phyloP scores from a whole-genome alignment of 2,888 invertebrate species.

The Agonopterix alstromeriana region DNA sequence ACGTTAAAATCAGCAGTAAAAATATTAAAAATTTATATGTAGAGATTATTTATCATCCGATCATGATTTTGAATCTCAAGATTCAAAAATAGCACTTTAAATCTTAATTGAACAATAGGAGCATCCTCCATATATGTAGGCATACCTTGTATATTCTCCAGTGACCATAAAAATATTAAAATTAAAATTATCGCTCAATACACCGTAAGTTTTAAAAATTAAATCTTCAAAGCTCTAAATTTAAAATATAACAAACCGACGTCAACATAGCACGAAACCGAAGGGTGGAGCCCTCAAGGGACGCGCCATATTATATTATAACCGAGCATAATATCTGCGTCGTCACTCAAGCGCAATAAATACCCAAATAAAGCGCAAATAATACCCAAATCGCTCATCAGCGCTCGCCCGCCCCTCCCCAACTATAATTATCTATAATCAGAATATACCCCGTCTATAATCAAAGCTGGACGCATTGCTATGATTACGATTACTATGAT shows the following conservation, averaged over 20 bases:
- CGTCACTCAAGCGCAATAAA: conserved; percentile 78
- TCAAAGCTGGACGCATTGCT: conserved; percentile 5
- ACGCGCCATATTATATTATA: conserved; percentile 40
- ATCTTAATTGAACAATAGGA: too few relatives aligned
- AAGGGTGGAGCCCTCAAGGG: conserved; percentile 55
- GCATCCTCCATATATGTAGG: too few relatives aligned
- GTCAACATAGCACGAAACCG: conserved; percentile 36
- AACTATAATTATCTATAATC: conserved; percentile 69
- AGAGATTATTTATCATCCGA: too few relatives aligned
- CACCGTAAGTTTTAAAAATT: neutral
- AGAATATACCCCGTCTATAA: conserved; percentile 15
- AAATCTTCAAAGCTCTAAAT: conserved; percentile 6
- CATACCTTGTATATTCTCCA: too few relatives aligned
- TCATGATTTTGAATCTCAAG: too few relatives aligned
- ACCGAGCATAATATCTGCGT: conserved; percentile 70
- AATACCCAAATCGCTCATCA: conserved; percentile 80
- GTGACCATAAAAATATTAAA: too few relatives aligned
- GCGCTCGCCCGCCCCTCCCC: conserved; percentile 48
- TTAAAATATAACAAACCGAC: conserved; percentile 45
- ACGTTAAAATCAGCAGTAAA: too few relatives aligned
- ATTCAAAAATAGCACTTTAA: too few relatives aligned
- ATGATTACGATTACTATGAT: conserved; percentile 34
- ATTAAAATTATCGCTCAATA: too few relatives aligned
- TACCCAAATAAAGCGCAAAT: conserved; percentile 82
- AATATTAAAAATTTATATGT: too few relatives aligned